Percentiles rank a stretch among this genome's conserved stretches.
Conservation (phyloP, 2,113 vertebrate genomes). For the Alethe diademata region DNA sequence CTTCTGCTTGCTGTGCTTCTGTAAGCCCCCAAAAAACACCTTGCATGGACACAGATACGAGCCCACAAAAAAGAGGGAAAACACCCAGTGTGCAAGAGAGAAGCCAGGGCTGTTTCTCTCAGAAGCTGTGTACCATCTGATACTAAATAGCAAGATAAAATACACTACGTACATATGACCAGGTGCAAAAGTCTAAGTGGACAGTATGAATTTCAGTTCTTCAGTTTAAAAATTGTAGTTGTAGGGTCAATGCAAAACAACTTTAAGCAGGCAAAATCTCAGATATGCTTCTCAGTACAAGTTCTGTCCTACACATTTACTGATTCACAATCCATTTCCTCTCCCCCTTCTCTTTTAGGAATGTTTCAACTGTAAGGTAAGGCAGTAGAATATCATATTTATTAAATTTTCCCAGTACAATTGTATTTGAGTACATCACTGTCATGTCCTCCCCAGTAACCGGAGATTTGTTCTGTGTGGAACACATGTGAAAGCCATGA, state of each 20-base stretch:
- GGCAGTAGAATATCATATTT: neutral
- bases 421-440: neutral
- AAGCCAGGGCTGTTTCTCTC: neutral
- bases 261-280: neutral
- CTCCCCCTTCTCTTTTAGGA: constrained; percentile 76
- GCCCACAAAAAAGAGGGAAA: neutral
- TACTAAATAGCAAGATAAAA: neutral
- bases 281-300: neutral
- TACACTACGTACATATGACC: neutral
- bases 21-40: neutral
- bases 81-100: neutral
- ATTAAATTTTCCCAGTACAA: neutral
- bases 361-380: constrained; percentile 94
- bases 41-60: neutral
- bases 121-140: rapidly evolving
- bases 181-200: neutral
- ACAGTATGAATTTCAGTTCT: neutral
- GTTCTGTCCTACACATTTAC: neutral
- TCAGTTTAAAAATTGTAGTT: neutral
- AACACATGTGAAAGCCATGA: constrained; percentile 95
- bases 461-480: constrained; percentile 94
- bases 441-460: constrained; percentile 75
- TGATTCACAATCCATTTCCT: neutral
- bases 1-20: neutral
- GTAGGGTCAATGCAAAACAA: neutral